Base-by-base conservation (phyloP, 1,140 invertebrate species). In the Prorops nasuta region DNA sequence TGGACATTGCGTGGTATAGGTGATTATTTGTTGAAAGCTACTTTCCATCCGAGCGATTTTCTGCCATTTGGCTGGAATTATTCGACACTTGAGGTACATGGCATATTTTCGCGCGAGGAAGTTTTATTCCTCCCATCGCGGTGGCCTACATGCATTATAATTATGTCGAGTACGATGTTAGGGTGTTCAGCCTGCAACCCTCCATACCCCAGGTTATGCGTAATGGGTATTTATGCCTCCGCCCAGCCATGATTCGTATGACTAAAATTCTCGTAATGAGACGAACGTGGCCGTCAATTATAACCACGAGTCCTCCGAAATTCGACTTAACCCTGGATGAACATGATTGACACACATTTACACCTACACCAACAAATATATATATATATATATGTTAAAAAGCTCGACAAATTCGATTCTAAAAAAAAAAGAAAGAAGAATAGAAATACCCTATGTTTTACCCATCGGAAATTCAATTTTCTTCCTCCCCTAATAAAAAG, bases 281-380 rank as follows among this genome's bases (percentile, higher is more conserved):
- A 64, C 61, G 62, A 61, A 64, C 62, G 60, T 64, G 62, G 53
- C 62, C 35, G 49, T 64, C 64, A 64, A 64, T 64, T 64, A n/a
- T n/a, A 64, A 64, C 55, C 39, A 48, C 39, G 51, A 34, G 41
- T 20, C 48, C 48, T 41, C 22, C 42, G 28, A 21, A 28, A 37
- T 37, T 17, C 36, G 36, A 37, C 36, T 17, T n/a, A n/a, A n/a
- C n/a, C n/a, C n/a, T n/a, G n/a, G n/a, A n/a, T n/a, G n/a, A n/a
- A n/a, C n/a, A n/a, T n/a, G n/a, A n/a, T n/a, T n/a, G n/a, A n/a
- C n/a, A n/a, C n/a, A n/a, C n/a, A n/a, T n/a, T n/a, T n/a, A n/a
- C n/a, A n/a, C n/a, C n/a, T n/a, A n/a, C n/a, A n/a, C n/a, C n/a
- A n/a, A n/a, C n/a, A n/a, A n/a, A n/a, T n/a, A n/a, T n/a, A n/a